phyloP scores from a whole-genome alignment of 2,113 vertebrate species.

The Zapornia atra region DNA sequence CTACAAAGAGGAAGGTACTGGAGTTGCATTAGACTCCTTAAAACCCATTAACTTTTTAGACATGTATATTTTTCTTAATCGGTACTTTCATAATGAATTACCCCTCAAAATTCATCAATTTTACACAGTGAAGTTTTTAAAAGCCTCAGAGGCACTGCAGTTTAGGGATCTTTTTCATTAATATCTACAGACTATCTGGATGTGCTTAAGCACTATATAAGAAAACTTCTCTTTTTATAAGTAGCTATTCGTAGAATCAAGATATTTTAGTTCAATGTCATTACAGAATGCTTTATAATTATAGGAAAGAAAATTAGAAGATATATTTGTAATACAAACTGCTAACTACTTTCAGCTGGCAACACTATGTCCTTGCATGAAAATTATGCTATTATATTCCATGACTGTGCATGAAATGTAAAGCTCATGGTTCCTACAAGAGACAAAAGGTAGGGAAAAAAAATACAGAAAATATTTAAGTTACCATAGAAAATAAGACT shows the following conservation, averaged over 20 bases:
- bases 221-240: conserved; percentile 43
- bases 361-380: conserved; percentile 73
- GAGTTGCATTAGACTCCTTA: not conserved
- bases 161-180: not conserved
- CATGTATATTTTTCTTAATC: not conserved
- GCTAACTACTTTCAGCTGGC: conserved; percentile 79
- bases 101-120: not conserved
- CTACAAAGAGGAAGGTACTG: not conserved
- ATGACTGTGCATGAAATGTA: conserved; percentile 62
- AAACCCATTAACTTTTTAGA: not conserved
- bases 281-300: conserved; percentile 71
- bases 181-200: not conserved
- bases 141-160: not conserved
- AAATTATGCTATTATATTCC: conserved; percentile 75
- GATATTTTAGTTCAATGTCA: conserved; percentile 72
- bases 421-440: conserved; percentile 61
- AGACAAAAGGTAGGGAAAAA: not conserved
- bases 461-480: not conserved
- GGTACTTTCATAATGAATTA: not conserved
- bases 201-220: not conserved
- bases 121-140: not conserved
- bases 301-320: conserved; percentile 72
- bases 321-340: conserved; percentile 77
- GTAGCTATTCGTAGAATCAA: conserved; percentile 50
- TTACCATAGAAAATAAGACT: not conserved